Evolutionary conservation across 2,888 invertebrate genomes (phyloP).

Genomic region (Limnephilus auricula): DNA sequence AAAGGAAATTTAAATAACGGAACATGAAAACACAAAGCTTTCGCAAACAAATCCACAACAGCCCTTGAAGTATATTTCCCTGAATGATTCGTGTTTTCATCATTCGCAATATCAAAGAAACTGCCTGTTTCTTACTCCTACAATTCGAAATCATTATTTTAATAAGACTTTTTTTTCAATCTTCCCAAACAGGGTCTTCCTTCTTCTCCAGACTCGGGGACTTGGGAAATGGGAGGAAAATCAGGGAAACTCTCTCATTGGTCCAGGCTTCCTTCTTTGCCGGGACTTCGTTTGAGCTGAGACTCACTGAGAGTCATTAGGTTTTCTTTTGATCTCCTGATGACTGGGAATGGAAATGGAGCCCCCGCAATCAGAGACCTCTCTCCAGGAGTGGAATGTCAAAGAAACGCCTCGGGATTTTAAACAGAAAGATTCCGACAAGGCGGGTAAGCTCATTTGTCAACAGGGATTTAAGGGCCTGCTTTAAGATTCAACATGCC

Average conservation of each 20-base stretch:
- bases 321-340: constrained; percentile 62
- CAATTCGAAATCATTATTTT: constrained; percentile 31
- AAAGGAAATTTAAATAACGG: constrained; percentile 37
- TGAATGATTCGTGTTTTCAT: constrained; percentile 25
- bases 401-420: constrained; percentile 2
- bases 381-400: constrained; percentile 48
- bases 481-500: neutral
- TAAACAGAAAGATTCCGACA: constrained; percentile 48
- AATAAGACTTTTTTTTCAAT: constrained; percentile 65
- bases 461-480: constrained; percentile 20
- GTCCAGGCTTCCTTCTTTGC: constrained; percentile 39
- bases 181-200: constrained; percentile 50
- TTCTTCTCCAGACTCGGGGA: neutral
- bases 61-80: neutral
- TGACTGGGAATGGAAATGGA: constrained; percentile 44
- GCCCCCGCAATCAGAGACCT: constrained; percentile 51
- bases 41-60: neutral
- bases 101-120: constrained; percentile 48
- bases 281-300: constrained; percentile 43
- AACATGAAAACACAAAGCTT: constrained; percentile 25
- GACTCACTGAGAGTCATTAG: constrained; percentile 61
- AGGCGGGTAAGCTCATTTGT: constrained; percentile 57
- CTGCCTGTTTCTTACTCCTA: constrained; percentile 22
- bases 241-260: constrained; percentile 42
- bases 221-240: neutral